Conservation (phyloP, 2,888 invertebrate species). For the Muschampia plurimacula region DNA sequence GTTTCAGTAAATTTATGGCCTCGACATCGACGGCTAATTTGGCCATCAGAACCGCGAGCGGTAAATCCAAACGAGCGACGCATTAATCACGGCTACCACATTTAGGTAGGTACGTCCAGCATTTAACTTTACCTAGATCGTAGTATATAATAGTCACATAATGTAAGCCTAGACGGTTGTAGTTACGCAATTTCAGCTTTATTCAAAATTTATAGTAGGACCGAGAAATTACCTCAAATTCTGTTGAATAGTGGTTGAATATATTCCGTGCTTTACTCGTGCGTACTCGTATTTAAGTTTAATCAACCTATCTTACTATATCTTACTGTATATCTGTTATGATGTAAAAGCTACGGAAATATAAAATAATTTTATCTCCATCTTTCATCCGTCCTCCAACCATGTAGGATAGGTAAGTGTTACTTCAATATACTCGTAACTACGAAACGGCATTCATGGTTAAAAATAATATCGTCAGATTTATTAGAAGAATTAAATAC, state of each 20-base stretch:
- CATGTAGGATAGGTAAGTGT: too few species aligned
- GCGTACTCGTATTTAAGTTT: not conserved
- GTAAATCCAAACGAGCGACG: constrained; percentile 63
- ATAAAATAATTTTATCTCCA: too few species aligned
- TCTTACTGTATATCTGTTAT: too few species aligned
- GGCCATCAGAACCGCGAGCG: constrained; percentile 61
- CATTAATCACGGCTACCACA: constrained; percentile 60
- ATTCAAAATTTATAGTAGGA: not conserved
- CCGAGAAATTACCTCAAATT: not conserved
- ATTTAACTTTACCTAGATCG: constrained; percentile 17
- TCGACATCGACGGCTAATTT: constrained; percentile 59
- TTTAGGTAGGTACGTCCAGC: constrained; percentile 40
- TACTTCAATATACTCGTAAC: too few species aligned
- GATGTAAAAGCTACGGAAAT: too few species aligned
- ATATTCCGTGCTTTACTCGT: not conserved
- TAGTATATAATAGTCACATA: not conserved
- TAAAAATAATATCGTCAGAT: too few species aligned
- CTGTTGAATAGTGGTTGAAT: not conserved
- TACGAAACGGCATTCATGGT: too few species aligned
- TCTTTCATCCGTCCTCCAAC: too few species aligned
- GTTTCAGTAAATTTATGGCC: constrained; percentile 50
- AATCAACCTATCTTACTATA: too few species aligned
- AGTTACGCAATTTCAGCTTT: not conserved
- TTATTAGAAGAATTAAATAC: too few species aligned
- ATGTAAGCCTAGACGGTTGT: not conserved